A percentile compares a stretch with the other conserved stretches of the same genome.
Conservation (phyloP, 2,888 invertebrate genomes). For the Altica lythri region DNA sequence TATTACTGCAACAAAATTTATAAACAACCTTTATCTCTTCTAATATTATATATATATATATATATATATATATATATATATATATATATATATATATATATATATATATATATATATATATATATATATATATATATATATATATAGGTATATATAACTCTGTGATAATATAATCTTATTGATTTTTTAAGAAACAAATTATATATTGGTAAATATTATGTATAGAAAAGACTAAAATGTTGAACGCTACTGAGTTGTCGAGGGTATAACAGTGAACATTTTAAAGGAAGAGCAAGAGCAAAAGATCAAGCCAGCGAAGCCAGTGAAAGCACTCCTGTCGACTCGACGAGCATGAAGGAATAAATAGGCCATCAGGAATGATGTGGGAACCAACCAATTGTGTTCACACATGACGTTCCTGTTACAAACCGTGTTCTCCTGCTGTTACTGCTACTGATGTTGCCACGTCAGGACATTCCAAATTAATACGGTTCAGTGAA, state of each 20-base stretch:
- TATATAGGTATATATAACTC: no score
- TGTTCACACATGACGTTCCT: conserved; percentile 49
- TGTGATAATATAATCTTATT: no score
- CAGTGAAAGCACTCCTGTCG: conserved; percentile 21
- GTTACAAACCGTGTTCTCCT: conserved; percentile 23
- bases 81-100: no score
- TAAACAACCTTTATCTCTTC: no score
- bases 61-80: no score
- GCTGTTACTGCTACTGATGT: conserved; percentile 15
- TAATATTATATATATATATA: no score
- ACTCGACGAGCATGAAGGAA: conserved; percentile 21
- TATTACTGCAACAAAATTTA: no score
- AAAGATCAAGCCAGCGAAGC: conserved; percentile 23
- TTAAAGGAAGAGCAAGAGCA: conserved; percentile 23
- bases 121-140: no score
- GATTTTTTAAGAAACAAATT: no score
- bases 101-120: no score
- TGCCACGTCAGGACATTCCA: conserved; percentile 15
- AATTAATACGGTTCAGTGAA: conserved; percentile 8
- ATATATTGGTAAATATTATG: no score
- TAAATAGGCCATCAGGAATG: conserved; percentile 49
- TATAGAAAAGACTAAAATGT: no score
- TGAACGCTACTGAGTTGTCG: conserved; percentile 12
- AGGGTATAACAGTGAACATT: conserved; percentile 14
- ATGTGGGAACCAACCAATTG: conserved; percentile 55